Evolutionary conservation across 2,797 vertebrate genomes (phyloP), one percentile per base, ranked within the genome.

Genomic region (Mormyrus proboscirostris): DNA sequence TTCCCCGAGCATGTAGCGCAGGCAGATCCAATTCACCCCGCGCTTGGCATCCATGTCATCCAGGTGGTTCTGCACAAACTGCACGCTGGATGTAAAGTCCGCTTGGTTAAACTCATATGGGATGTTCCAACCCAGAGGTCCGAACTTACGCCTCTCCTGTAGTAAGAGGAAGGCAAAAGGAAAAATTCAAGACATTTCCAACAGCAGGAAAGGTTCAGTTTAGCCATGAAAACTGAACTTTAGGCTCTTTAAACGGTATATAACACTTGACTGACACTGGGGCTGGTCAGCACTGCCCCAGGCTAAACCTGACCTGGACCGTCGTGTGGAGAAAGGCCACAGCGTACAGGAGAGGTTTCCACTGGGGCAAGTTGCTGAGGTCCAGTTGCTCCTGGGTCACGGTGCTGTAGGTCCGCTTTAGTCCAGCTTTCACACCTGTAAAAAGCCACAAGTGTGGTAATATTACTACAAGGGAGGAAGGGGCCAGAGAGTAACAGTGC

Each of bases 31-130:
- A 93, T 97, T 95, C 84, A 97, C 96, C 0, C 95, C 96, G 1
- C 89, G 93, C 76, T 94, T 96, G 8, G 90, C 22, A 33, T 96
- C 96, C 91, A 95, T 91, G 0, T 94, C 94, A 38, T 96, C 96
- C 93, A 97, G 91, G 90, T 97, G 96, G 92, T 97, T 97, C 93
- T 97, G 96, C 44, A 97, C 89, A 91, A 97, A 97, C 93, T 97
- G 97, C 89, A 97, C 91, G 0, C 96, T 97, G 93, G 96, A 95
- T 85, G 95, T 91, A 0, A 97, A 97, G 89, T 97, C 97, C 0
- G 97, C 96, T 93, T 97, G 96, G 91, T 97, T 97, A 92, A 97
- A 97, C 90, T 97, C 97, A 0, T 97, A 97, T 0, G 97, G 97
- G 90, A 97, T 97, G 91, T 97, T 97, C 97, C 97, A 97, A 55